A percentile compares a stretch with the other conserved stretches of the same genome.
Evolutionary conservation across 2,888 invertebrate species (phyloP).

Genomic region (Brachyopa scutellaris): DNA sequence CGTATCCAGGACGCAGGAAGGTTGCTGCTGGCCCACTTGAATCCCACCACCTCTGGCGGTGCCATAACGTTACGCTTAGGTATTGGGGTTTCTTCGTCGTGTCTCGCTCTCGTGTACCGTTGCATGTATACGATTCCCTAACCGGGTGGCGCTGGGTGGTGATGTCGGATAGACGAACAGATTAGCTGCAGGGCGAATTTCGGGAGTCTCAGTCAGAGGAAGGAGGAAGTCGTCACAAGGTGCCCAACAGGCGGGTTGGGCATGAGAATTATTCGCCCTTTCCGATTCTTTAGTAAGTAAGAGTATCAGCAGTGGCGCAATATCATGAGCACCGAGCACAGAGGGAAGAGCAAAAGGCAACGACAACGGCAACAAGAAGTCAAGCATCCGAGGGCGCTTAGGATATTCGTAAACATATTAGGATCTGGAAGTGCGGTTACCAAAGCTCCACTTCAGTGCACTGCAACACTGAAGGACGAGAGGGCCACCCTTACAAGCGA

Average conservation of each 20-base stretch:
- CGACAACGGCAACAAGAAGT: constrained; percentile 51
- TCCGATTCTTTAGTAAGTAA: constrained; percentile 29
- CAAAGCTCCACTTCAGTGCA: constrained; percentile 51
- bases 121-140: constrained; percentile 24
- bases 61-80: constrained; percentile 67
- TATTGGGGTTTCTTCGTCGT: constrained; percentile 53
- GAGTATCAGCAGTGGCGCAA: not conserved
- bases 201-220: constrained; percentile 43
- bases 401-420: constrained; percentile 70
- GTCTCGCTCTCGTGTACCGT: too few species aligned
- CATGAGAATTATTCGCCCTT: constrained; percentile 62
- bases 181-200: constrained; percentile 64
- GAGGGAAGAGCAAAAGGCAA: not conserved
- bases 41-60: constrained; percentile 66
- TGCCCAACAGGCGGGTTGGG: constrained; percentile 46
- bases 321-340: not conserved
- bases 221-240: constrained; percentile 60
- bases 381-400: constrained; percentile 53
- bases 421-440: constrained; percentile 61
- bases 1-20: constrained; percentile 12
- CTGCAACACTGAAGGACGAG: constrained; percentile 8
- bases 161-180: constrained; percentile 68
- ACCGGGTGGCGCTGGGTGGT: constrained; percentile 48
- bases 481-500: constrained; percentile 10
- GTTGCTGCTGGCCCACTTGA: constrained; percentile 51